Evolutionary conservation across 2,797 vertebrate species (phyloP).

Genomic region (Phataginus tetradactyla): DNA sequence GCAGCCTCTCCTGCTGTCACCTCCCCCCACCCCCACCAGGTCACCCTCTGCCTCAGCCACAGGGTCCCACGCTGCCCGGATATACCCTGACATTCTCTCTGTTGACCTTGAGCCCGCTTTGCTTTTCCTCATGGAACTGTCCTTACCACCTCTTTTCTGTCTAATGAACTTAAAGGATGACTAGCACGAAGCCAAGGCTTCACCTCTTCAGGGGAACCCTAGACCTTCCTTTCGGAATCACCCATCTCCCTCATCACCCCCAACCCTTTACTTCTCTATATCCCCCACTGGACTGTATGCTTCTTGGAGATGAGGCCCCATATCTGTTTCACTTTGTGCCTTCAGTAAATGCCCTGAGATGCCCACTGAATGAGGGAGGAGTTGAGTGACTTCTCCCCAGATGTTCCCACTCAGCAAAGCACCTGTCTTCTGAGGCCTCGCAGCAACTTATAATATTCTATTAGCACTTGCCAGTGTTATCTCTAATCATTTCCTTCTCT

Average conservation of each 20-base stretch:
- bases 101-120: background rate
- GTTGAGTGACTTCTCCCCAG: background rate
- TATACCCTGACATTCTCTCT: background rate
- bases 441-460: background rate
- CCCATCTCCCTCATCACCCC: background rate
- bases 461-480: background rate
- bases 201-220: background rate
- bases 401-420: background rate
- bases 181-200: background rate
- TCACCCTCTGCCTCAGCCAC: background rate
- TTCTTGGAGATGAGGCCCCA: background rate
- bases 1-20: rapidly evolving
- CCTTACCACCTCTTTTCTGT: background rate
- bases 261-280: background rate
- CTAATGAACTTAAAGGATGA: background rate
- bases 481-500: background rate
- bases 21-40: rapidly evolving
- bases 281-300: background rate
- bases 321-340: background rate
- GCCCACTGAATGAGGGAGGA: background rate
- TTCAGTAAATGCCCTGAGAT: background rate
- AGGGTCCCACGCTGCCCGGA: background rate
- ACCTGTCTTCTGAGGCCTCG: background rate
- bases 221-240: background rate
- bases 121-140: background rate